Evolutionary conservation across 2,113 vertebrate genomes (phyloP), one percentile per base, ranked within the genome.

Genomic region (Sinocyclocheilus maitianheensis): DNA sequence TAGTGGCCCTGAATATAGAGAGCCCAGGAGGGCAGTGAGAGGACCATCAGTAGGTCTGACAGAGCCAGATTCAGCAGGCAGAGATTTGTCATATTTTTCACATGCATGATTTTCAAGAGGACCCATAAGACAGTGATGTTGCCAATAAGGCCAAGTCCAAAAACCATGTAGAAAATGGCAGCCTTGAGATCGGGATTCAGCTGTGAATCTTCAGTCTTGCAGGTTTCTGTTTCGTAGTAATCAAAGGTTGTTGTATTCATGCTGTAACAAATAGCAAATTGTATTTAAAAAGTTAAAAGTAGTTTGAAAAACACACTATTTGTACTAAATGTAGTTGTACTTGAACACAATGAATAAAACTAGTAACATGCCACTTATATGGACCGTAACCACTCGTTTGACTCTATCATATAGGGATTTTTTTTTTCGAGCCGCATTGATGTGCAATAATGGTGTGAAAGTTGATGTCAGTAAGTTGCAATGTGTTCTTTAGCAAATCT

Each of bases 1-100:
- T 94, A 93, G 93, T 90, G 67, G 46, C 7, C 90, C n/a, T 88
- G 60, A 77, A 87, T 90, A 26, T 93, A 92, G 71, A 94, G 87
- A 51, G 92, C 88, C 93, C 92, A 95, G 46, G 96, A 94, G 3
- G 97, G 97, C 77, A 98, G 91, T 0, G 96, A 96, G 9, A 94
- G 82, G 40, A 95, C 93, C 60, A 97, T 92, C 0, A 97, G 89
- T 40, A 98, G 92, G 90, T 98, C 96, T 0, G 97, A 96, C 85
- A 97, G 62, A 3, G 95, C 95, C 78, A 98, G 90, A 91, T 97
- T 97, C 86, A 98, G 88, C 60, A 98, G 95, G 84, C 96, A 97
- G 0, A 97, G 65, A 0, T 97, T 96, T 0, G 97, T 97, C 93
- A 97, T 94, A 2, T 89, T 93, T 85, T 77, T 95, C 77, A 97